Conservation (phyloP, 2,797 vertebrate genomes). For the Tokudaia muenninki region DNA sequence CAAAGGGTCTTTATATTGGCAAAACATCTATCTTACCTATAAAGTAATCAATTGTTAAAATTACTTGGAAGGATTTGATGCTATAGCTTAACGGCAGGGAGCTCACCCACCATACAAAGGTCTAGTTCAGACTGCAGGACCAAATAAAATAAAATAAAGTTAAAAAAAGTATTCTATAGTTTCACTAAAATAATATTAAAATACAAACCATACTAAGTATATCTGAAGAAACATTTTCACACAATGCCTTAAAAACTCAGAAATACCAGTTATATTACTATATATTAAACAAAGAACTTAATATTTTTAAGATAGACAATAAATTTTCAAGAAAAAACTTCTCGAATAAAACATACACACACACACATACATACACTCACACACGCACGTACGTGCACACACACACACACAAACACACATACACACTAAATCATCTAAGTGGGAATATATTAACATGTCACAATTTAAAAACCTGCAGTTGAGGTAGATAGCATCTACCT, state of each 20-base stretch:
- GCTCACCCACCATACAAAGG: not conserved
- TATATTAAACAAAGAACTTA: constrained; percentile 59
- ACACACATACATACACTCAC: not conserved
- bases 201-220: constrained; percentile 40
- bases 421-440: not conserved
- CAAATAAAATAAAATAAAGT: not conserved
- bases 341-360: not conserved
- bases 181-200: constrained; percentile 39
- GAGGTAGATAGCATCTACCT: not conserved
- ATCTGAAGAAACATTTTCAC: constrained; percentile 24
- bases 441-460: constrained; percentile 41
- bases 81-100: not conserved
- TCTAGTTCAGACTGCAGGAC: not conserved
- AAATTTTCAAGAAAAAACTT: constrained; percentile 56
- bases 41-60: constrained; percentile 39
- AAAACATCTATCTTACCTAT: constrained; percentile 33
- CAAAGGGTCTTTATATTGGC: constrained; percentile 31
- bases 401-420: not conserved
- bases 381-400: too few species aligned
- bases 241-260: constrained; percentile 48
- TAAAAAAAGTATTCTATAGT: not conserved
- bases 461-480: not conserved
- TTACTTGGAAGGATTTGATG: not conserved
- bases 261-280: constrained; percentile 55
- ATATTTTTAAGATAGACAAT: constrained; percentile 48